Evolutionary conservation across 2,888 invertebrate genomes (phyloP), one percentile per base, ranked within the genome.

Genomic region (Tribolium freemani): DNA sequence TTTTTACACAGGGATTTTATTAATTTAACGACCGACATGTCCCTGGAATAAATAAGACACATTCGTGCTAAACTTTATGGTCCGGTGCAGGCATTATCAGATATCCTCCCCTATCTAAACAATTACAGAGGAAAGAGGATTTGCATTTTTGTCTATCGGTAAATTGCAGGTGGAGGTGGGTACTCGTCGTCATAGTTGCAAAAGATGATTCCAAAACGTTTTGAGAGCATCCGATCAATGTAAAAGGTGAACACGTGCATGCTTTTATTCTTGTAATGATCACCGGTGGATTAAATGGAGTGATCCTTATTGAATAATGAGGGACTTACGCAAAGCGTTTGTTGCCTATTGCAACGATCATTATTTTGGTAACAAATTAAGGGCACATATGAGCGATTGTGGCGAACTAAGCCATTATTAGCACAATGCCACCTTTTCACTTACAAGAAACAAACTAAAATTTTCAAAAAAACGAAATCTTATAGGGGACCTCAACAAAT

Each of bases 161-260:
- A 61, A 54, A 61, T 70, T 48, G 31, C 26, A 51, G 21, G 26
- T 69, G 54, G 63, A 63, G 44, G 10, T n/a, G 13, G 38, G 16
- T 9, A 44, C 30, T 11, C 45, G 63, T 72, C 66, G 48, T 54
- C 53, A 69, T 72, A 53, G 72, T 50, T 64, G 64, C 72, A 56
- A 21, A 53, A 50, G 50, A 53, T 60, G 46, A 21, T 60, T 21
- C 16, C 53, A 58, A 16, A 16, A 21, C 53, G 72, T 60, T 38
- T 38, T 72, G 73, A 74, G 74, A 77, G 75, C 70, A 73, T 67
- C 72, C 69, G 70, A 70, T 74, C 70, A 70, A 72, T 70, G 75
- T 63, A 74, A 77, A 75, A 77, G 73, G 68, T 67, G 72, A 56
- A 60, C 79, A 77, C 79, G 79, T 79, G 79, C 69, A 51, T 31